Evolutionary conservation across 2,888 invertebrate genomes (phyloP), one percentile per base, ranked within the genome.

Genomic region (Spatulosminthurus flaviceps): DNA sequence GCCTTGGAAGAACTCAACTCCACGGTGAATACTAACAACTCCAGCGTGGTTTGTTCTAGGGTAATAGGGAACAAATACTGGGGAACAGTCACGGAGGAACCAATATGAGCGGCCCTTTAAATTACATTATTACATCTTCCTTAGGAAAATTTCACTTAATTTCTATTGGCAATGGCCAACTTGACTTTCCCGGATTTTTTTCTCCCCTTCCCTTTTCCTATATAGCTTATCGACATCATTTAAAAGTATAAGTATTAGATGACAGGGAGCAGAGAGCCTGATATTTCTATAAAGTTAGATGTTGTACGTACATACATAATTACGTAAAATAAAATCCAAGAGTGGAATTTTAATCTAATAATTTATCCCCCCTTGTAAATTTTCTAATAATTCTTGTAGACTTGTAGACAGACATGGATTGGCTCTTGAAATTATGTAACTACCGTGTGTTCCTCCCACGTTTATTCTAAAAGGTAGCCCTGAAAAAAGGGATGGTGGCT

Each of bases 161-260:
- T 51, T 51, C 51, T n/a, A 51, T 51, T 51, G 51, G 51, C 51
- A 51, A 51, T 19, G 5, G 51, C 51, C 51, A 51, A 51, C 51
- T 51, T 51, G 51, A 51, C 51, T 51, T 51, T 51, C 9, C n/a
- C n/a, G 9, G 1, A 51, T 51, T 51, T 51, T 51, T 51, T n/a
- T n/a, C n/a, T n/a, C n/a, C n/a, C n/a, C n/a, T n/a, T 51, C 51
- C 16, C 34, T 7, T 51, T n/a, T 51, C 51, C 16, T 19, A n/a
- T n/a, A n/a, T n/a, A n/a, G 19, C n/a, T 51, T 51, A 13, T 19
- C 51, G 51, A 51, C 51, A 51, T 51, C 51, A 16, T 51, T 51
- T 51, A 51, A 16, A n/a, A 51, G 51, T 19, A n/a, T n/a, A 51
- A 51, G 5, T 51, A 51, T 51, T n/a, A 51, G 7, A 13, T 51